Conservation (phyloP, 2,113 vertebrate genomes). For the Psittacula cyanocephala region DNA sequence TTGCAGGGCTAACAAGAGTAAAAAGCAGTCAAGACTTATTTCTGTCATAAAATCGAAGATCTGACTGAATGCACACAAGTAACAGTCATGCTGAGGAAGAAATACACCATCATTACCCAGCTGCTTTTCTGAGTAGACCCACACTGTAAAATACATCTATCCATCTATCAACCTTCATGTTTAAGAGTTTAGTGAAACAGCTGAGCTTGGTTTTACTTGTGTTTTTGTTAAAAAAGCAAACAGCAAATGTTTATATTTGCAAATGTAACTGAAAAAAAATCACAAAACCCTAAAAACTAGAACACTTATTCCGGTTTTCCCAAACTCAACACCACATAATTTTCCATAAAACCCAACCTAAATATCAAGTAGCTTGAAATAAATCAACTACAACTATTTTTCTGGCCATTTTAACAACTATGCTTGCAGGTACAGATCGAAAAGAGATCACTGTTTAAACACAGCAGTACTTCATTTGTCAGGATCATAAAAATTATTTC, state of each 20-base stretch:
- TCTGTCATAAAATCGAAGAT: slow-evolving; percentile 18
- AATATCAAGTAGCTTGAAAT: neutral
- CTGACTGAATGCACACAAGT: neutral
- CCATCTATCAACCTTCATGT: neutral
- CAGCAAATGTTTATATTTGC: neutral
- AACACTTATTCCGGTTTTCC: neutral
- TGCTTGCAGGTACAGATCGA: neutral
- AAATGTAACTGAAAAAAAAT: neutral
- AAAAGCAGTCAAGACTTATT: slow-evolving; percentile 33
- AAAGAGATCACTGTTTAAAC: neutral
- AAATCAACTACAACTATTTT: neutral
- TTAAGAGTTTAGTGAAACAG: neutral
- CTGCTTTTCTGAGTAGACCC: neutral
- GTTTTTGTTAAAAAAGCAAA: neutral
- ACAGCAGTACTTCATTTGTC: neutral
- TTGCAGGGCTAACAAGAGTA: neutral
- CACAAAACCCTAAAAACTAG: neutral
- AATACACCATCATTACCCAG: neutral
- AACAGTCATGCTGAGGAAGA: slow-evolving; percentile 9
- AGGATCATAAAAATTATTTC: neutral
- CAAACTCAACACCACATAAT: neutral
- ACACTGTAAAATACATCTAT: neutral
- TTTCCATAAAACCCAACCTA: neutral
- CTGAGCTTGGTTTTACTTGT: neutral
- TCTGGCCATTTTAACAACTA: neutral